phyloP scores from a whole-genome alignment of 2,888 invertebrate genomes.

The Drosophila barbarae region DNA sequence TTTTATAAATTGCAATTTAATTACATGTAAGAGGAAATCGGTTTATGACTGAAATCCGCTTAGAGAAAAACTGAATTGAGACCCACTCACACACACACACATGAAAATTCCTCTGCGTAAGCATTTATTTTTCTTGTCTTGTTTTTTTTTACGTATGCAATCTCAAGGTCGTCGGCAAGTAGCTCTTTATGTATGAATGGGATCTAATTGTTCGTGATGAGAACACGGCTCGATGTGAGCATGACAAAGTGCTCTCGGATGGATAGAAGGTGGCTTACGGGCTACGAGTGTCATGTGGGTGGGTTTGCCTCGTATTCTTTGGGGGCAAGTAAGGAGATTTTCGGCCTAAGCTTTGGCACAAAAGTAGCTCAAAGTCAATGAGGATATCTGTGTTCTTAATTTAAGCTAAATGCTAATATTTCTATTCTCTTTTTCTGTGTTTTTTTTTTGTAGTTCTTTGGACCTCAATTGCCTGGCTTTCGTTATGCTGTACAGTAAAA shows the following conservation, averaged over 20 bases:
- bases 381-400: slow-evolving; percentile 24
- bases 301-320: not conserved
- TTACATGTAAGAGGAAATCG: slow-evolving; percentile 54
- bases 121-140: slow-evolving; percentile 40
- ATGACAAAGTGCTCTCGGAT: slow-evolving; percentile 13
- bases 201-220: slow-evolving; percentile 66
- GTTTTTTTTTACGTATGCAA: slow-evolving; percentile 49
- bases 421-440: slow-evolving; percentile 5
- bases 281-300: slow-evolving; percentile 2
- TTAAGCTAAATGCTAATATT: slow-evolving; percentile 18
- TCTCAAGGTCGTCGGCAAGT: slow-evolving; percentile 64
- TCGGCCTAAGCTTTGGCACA: slow-evolving; percentile 12
- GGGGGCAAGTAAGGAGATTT: not conserved
- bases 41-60: slow-evolving; percentile 50
- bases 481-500: slow-evolving; percentile 76
- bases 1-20: slow-evolving; percentile 49
- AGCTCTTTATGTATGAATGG: slow-evolving; percentile 68
- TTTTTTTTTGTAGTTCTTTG: slow-evolving; percentile 20
- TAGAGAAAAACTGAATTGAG: slow-evolving; percentile 30
- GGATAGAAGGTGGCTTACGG: slow-evolving; percentile 2
- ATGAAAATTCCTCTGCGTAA: slow-evolving; percentile 39
- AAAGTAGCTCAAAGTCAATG: slow-evolving; percentile 26
- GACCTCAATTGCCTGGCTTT: slow-evolving; percentile 56
- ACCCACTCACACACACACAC: slow-evolving; percentile 8
- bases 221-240: slow-evolving; percentile 26